Conservation (phyloP, 2,797 vertebrate species). For the Sciaenops ocellatus region DNA sequence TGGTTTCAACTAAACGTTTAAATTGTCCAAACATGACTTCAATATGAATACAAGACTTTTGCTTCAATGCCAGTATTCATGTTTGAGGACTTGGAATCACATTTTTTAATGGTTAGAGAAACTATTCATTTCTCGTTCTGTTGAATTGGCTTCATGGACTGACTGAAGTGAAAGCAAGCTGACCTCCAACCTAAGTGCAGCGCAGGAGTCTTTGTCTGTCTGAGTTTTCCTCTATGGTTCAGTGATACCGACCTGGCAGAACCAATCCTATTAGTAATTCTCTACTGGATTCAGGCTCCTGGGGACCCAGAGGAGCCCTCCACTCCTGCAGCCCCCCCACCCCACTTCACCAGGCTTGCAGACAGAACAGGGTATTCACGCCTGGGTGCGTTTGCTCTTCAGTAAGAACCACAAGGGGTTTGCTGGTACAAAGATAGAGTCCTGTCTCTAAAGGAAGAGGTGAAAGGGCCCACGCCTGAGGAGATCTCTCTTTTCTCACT, state of each 20-base stretch:
- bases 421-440: conserved; percentile 40
- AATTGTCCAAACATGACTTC: neutral
- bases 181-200: conserved; percentile 28
- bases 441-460: conserved; percentile 49
- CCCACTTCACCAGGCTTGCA: conserved; percentile 26
- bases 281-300: conserved; percentile 59
- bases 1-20: neutral
- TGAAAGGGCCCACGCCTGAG: conserved; percentile 37
- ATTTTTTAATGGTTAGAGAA: conserved; percentile 12
- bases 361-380: conserved; percentile 52
- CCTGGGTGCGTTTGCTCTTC: conserved; percentile 52
- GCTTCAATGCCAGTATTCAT: neutral
- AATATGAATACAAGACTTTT: conserved; percentile 6
- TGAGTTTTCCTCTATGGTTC: conserved; percentile 53
- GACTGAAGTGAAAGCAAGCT: conserved; percentile 29
- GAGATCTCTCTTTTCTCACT: conserved; percentile 18
- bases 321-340: conserved; percentile 8
- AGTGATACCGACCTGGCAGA: conserved; percentile 61
- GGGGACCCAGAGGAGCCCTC: conserved; percentile 35
- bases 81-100: neutral
- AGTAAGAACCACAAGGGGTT: conserved; percentile 47
- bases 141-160: neutral
- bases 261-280: conserved; percentile 72
- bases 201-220: conserved; percentile 36
- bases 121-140: conserved; percentile 19